phyloP scores from a whole-genome alignment of 1,140 invertebrate genomes.

The Drosophila biarmipes region DNA sequence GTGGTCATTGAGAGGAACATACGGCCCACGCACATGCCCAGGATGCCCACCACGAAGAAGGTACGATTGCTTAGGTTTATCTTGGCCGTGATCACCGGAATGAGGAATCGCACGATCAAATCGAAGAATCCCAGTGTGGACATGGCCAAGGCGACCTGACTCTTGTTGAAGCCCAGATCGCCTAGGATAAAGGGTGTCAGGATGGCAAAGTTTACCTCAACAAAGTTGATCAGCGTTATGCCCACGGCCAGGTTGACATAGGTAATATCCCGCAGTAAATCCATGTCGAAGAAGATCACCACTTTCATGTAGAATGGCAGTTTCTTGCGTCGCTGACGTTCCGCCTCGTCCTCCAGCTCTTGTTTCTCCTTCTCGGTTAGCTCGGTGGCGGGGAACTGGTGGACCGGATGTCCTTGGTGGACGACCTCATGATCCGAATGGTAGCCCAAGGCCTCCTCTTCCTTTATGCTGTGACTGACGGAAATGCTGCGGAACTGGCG shows the following conservation, averaged over 20 bases:
- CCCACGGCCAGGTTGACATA: slow-evolving; percentile 89
- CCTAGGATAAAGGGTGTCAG: slow-evolving; percentile 88
- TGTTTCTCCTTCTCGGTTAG: slow-evolving; percentile 56
- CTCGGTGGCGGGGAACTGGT: background rate
- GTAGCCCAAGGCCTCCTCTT: slow-evolving; percentile 50
- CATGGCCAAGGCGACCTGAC: slow-evolving; percentile 87
- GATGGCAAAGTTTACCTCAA: slow-evolving; percentile 89
- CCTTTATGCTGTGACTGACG: slow-evolving; percentile 74
- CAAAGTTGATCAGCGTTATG: slow-evolving; percentile 88
- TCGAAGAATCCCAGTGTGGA: slow-evolving; percentile 87
- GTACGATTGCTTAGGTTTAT: slow-evolving; percentile 87
- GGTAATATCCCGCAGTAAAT: slow-evolving; percentile 87
- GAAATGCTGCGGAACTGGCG: slow-evolving; percentile 69
- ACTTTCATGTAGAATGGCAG: slow-evolving; percentile 86
- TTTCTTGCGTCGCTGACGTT: slow-evolving; percentile 69
- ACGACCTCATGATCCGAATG: slow-evolving; percentile 3
- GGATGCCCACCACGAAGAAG: slow-evolving; percentile 88
- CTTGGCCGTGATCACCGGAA: slow-evolving; percentile 87
- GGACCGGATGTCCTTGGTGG: background rate
- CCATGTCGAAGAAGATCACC: slow-evolving; percentile 88
- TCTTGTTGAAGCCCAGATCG: slow-evolving; percentile 86
- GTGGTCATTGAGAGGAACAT: slow-evolving; percentile 85
- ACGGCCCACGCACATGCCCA: slow-evolving; percentile 88
- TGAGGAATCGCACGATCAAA: slow-evolving; percentile 87
- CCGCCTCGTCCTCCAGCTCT: slow-evolving; percentile 68